These are phyloP conservation scores for Melipona beecheii DNA, from an alignment of 2,888 invertebrate genomes.

Conservation along the genomic window DNA sequence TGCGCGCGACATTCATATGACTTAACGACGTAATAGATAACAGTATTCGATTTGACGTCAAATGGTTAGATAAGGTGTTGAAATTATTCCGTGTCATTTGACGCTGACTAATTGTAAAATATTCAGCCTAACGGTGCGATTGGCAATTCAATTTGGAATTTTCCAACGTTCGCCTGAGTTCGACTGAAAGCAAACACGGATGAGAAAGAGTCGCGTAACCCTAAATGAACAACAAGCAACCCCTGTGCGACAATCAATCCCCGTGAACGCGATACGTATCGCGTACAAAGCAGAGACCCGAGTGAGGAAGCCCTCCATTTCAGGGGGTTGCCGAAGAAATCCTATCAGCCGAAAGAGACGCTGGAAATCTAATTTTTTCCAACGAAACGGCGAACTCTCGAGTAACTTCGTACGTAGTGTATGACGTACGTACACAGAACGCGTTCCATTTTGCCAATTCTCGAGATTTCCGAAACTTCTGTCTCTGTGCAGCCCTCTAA, in stretches of 20 bases:
- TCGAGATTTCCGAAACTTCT: too few species aligned
- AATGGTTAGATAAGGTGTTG: too few species aligned
- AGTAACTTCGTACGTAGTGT: neutral
- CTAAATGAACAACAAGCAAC: conserved; percentile 4
- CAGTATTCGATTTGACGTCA: too few species aligned
- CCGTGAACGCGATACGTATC: conserved; percentile 45
- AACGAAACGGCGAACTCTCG: conserved; percentile 5
- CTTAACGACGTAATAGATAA: too few species aligned
- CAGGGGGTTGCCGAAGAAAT: conserved; percentile 21
- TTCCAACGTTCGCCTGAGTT: neutral
- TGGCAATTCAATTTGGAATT: neutral
- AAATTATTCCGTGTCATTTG: too few species aligned
- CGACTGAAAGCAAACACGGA: neutral
- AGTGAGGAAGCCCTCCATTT: conserved; percentile 37
- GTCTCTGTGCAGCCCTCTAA: too few species aligned
- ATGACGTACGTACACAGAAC: too few species aligned
- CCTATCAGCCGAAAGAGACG: conserved; percentile 40
- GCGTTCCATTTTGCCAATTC: too few species aligned
- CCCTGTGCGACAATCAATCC: conserved; percentile 42
- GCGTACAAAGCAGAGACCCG: conserved; percentile 25
- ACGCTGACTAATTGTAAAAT: too few species aligned
- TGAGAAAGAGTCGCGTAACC: neutral
- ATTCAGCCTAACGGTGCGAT: neutral
- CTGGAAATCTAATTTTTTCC: conserved; percentile 17
- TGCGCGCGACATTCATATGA: too few species aligned